These are phyloP conservation scores for Aporophyla lueneburgensis DNA, from an alignment of 2,888 invertebrate species.

Conservation along the genomic window DNA sequence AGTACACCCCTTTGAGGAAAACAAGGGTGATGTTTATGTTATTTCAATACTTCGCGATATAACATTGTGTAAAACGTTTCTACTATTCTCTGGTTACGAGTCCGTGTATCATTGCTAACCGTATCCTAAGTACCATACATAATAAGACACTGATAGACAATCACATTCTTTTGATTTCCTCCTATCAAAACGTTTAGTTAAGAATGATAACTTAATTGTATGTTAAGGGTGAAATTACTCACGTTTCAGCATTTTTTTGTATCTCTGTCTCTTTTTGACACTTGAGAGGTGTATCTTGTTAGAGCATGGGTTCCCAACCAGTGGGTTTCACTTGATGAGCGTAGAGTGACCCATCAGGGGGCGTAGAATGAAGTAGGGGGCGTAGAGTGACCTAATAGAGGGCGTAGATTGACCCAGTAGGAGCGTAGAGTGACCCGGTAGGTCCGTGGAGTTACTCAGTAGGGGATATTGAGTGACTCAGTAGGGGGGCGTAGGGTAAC, in stretches of 20 bases:
- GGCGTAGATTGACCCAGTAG: too few relatives aligned
- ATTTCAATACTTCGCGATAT: not conserved
- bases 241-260: not conserved
- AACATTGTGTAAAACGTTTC: constrained; percentile 21
- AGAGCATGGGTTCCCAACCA: not conserved
- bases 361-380: too few relatives aligned
- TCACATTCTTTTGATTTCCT: constrained; percentile 68
- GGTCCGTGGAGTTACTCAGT: too few relatives aligned
- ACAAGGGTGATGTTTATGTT: not conserved
- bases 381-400: too few relatives aligned
- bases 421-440: too few relatives aligned
- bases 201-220: not conserved
- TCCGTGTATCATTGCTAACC: constrained; percentile 46
- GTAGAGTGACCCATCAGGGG: too few relatives aligned
- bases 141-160: constrained; percentile 79
- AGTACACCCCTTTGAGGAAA: too few relatives aligned
- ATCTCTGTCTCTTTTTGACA: not conserved
- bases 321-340: too few relatives aligned
- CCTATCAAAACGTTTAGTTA: constrained; percentile 8
- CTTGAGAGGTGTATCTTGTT: not conserved
- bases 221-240: not conserved
- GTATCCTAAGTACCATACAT: constrained; percentile 67
- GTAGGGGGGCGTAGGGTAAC: too few relatives aligned
- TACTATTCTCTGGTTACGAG: constrained; percentile 14
- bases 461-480: too few relatives aligned